Evolutionary conservation across 2,888 invertebrate species (phyloP).

Genomic region (Cynaeus angustus): DNA sequence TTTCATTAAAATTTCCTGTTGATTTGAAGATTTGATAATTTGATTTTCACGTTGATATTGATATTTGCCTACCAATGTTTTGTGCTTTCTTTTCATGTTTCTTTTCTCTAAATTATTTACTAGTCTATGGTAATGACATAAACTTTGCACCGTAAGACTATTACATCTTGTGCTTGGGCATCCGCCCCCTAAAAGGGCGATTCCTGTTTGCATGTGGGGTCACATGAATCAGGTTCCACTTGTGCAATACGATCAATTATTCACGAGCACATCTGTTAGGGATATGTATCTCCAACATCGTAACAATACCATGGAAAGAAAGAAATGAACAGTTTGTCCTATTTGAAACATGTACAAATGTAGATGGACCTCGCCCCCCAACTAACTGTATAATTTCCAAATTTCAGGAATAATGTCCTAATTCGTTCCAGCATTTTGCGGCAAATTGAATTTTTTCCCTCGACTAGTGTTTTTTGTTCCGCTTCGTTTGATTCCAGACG

Average conservation of each 20-base stretch:
- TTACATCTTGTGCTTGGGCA: constrained; percentile 1
- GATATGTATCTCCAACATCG: constrained; percentile 62
- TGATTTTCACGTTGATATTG: too few species aligned
- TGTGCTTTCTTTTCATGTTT: too few species aligned
- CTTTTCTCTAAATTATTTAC: too few species aligned
- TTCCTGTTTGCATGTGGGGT: constrained; percentile 60
- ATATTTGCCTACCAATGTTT: too few species aligned
- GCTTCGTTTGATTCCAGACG: constrained; percentile 20
- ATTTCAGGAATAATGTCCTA: constrained; percentile 63
- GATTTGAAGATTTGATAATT: too few species aligned
- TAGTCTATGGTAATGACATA: too few species aligned
- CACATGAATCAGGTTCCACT: constrained; percentile 67
- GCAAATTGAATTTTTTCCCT: constrained; percentile 54
- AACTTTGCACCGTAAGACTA: too few species aligned
- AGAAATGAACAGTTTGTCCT: constrained; percentile 60
- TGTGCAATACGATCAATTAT: constrained; percentile 69
- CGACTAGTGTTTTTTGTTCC: constrained; percentile 33
- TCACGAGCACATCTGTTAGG: constrained; percentile 69
- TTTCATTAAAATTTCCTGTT: too few species aligned
- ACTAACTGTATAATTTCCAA: constrained; percentile 64
- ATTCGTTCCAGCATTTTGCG: constrained; percentile 58
- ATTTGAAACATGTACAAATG: constrained; percentile 57
- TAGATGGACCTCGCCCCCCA: constrained; percentile 55
- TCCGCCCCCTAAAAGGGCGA: constrained; percentile 56
- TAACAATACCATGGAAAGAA: constrained; percentile 61